Evolutionary conservation across 2,888 invertebrate genomes (phyloP).

Genomic region (Unio pictorum): DNA sequence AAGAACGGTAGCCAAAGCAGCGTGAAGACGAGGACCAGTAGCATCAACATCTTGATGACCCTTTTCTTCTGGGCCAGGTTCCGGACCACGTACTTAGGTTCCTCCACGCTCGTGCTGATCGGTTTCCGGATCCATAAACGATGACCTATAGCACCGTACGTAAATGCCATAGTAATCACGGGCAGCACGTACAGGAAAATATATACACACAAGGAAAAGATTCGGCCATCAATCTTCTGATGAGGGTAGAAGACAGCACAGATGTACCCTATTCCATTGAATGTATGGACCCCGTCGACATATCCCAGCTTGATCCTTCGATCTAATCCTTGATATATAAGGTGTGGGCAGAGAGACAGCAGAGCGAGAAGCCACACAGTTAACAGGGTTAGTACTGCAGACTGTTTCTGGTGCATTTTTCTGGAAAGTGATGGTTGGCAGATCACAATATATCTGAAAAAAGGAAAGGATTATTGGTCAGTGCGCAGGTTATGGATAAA

Average conservation of each 20-base stretch:
- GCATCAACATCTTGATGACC: constrained; percentile 54
- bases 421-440: constrained; percentile 50
- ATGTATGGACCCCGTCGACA: constrained; percentile 5
- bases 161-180: constrained; percentile 49
- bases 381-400: constrained; percentile 43
- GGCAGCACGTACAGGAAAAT: constrained; percentile 51
- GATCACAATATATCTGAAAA: constrained; percentile 56
- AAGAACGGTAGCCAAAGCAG: constrained; percentile 62
- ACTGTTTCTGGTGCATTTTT: constrained; percentile 41
- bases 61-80: constrained; percentile 48
- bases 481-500: no score
- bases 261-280: constrained; percentile 36
- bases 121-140: constrained; percentile 55
- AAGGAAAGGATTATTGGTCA: not conserved
- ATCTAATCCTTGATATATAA: constrained; percentile 50
- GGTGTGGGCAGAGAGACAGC: constrained; percentile 45
- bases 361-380: constrained; percentile 49
- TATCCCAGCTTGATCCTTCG: constrained; percentile 34
- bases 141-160: constrained; percentile 54
- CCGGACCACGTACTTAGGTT: constrained; percentile 37
- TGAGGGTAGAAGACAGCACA: constrained; percentile 53
- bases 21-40: constrained; percentile 55
- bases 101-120: constrained; percentile 47
- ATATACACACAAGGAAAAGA: constrained; percentile 50
- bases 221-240: constrained; percentile 22